Evolutionary conservation across 1,140 invertebrate genomes (phyloP).

Genomic region (Lepidurus arcticus): DNA sequence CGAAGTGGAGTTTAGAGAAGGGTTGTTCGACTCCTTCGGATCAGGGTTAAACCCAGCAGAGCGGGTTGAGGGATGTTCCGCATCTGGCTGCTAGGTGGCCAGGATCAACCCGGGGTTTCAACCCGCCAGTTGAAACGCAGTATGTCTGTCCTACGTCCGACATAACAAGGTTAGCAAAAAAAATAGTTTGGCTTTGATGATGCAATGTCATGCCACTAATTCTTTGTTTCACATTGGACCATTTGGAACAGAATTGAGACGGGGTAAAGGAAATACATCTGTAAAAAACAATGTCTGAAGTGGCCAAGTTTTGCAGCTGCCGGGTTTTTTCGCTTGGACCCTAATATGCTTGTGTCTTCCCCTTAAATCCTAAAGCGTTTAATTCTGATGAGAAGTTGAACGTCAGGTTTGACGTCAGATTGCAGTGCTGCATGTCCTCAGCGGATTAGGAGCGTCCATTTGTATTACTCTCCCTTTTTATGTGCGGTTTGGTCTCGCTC

Average conservation of each 20-base stretch:
- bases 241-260: neutral
- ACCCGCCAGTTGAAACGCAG: neutral
- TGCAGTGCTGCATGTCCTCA: conserved; percentile 15
- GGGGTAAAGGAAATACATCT: neutral
- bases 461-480: neutral
- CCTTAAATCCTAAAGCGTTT: neutral
- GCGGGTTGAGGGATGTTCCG: no score
- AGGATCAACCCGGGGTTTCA: neutral
- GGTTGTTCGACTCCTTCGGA: no score
- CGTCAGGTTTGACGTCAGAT: conserved; percentile 17
- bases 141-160: conserved; percentile 4
- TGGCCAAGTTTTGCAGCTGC: neutral
- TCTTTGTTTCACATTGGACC: neutral
- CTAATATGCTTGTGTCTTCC: neutral
- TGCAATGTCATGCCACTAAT: neutral
- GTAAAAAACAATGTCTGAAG: neutral
- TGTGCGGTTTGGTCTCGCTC: neutral
- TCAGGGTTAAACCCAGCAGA: no score
- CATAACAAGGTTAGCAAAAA: neutral
- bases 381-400: conserved; percentile 10
- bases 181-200: neutral
- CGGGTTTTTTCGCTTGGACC: neutral
- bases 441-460: neutral
- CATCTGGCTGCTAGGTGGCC: no score
- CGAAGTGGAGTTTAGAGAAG: no score